Evolutionary conservation across 2,797 vertebrate genomes (phyloP).

Genomic region (Urocyon cinereoargenteus): DNA sequence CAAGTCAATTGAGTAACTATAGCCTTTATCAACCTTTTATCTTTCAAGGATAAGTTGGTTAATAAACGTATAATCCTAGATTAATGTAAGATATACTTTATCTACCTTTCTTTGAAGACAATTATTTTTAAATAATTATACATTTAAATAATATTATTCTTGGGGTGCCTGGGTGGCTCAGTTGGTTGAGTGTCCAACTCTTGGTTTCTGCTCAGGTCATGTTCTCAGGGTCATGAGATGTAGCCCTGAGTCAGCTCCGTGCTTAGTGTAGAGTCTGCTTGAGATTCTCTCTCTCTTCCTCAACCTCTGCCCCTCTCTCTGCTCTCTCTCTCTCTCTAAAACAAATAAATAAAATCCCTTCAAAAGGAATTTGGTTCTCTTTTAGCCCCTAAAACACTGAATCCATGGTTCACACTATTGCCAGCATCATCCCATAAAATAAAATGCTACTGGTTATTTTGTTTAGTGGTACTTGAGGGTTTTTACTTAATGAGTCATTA

Average conservation of each 20-base stretch:
- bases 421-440: not conserved
- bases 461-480: not conserved
- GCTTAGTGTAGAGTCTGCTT: not conserved
- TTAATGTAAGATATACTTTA: conserved; percentile 8
- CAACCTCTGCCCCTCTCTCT: not conserved
- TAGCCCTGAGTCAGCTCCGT: not conserved
- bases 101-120: conserved; percentile 23
- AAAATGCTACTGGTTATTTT: conserved; percentile 29
- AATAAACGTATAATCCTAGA: not conserved
- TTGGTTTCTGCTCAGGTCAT: not conserved
- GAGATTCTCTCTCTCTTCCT: not conserved
- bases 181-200: not conserved
- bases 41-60: not conserved
- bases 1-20: not conserved
- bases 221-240: not conserved
- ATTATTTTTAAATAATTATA: not conserved
- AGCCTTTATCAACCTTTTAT: not conserved
- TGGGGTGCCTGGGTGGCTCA: not conserved
- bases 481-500: conserved; percentile 5
- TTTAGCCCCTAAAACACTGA: conserved; percentile 33
- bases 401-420: not conserved
- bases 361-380: conserved; percentile 26
- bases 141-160: not conserved
- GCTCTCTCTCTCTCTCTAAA: not conserved
- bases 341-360: not conserved